Evolutionary conservation across 2,888 invertebrate species (phyloP).

Genomic region (Stenodera caucasica): DNA sequence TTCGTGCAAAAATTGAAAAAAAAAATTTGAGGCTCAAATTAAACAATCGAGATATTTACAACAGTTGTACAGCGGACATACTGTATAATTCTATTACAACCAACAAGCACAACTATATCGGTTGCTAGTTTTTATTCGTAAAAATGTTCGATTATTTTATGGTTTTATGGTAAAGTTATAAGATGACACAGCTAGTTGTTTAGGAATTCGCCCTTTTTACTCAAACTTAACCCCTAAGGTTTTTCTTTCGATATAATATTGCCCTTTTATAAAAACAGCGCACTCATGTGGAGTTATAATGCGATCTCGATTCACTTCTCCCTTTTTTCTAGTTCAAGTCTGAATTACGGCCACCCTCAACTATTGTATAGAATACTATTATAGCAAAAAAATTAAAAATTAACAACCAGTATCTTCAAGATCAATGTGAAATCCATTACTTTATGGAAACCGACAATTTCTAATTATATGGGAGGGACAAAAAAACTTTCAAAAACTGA

Average conservation of each 20-base stretch:
- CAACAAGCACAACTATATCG: too few relatives aligned
- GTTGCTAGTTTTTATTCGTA: too few relatives aligned
- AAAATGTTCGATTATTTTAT: neutral
- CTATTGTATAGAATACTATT: neutral
- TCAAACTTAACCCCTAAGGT: constrained; percentile 30
- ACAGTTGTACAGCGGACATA: too few relatives aligned
- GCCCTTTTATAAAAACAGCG: constrained; percentile 24
- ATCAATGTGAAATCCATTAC: constrained; percentile 9
- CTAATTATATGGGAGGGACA: constrained; percentile 1
- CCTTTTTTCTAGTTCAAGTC: constrained; percentile 13
- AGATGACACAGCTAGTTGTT: constrained; percentile 25
- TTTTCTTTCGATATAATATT: constrained; percentile 15
- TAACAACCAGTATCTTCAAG: neutral
- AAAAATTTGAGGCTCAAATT: too few relatives aligned
- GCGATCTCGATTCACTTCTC: constrained; percentile 30
- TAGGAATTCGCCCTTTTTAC: constrained; percentile 28
- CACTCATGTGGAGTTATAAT: constrained; percentile 34
- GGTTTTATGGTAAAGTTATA: constrained; percentile 22
- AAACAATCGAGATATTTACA: too few relatives aligned
- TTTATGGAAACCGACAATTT: constrained; percentile 3
- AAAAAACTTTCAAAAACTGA: neutral
- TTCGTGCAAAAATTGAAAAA: too few relatives aligned
- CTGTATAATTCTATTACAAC: too few relatives aligned
- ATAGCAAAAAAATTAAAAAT: neutral
- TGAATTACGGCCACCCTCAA: constrained; percentile 25